phyloP scores from a whole-genome alignment of 2,888 invertebrate species.

The Meandrusa payeni region DNA sequence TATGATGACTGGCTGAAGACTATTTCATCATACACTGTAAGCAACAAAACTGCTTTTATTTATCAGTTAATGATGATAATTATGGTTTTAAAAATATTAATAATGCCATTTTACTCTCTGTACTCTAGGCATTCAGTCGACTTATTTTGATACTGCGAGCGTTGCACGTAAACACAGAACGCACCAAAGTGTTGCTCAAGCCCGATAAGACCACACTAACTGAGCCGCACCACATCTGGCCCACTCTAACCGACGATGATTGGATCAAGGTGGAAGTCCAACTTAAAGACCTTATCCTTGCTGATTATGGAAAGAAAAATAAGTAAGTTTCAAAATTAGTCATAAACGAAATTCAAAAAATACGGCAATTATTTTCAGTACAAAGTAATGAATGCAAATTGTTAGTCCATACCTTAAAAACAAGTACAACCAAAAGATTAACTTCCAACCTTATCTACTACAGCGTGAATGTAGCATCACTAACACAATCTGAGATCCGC shows the following conservation, averaged over 20 bases:
- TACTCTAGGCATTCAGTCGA: constrained; percentile 92
- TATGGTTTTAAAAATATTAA: too few species aligned
- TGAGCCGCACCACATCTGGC: constrained; percentile 99
- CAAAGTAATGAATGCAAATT: too few species aligned
- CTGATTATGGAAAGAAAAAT: constrained; percentile 99
- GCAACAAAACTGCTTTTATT: too few species aligned
- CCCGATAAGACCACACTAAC: constrained; percentile 99
- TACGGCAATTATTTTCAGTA: too few species aligned
- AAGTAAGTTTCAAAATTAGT: constrained; percentile 83
- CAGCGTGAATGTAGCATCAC: constrained; percentile 97
- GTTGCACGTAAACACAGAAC: constrained; percentile 98
- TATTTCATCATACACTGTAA: constrained; percentile 97
- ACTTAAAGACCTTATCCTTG: constrained; percentile 98
- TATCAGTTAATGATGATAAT: too few species aligned
- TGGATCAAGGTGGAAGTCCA: constrained; percentile 99
- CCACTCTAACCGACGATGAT: constrained; percentile 97
- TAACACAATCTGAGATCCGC: constrained; percentile 99
- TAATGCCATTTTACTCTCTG: too few species aligned
- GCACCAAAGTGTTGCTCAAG: constrained; percentile 98
- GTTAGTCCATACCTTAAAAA: too few species aligned
- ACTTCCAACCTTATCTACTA: neutral
- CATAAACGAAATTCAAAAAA: too few species aligned
- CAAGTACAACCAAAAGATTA: too few species aligned
- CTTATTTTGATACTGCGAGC: constrained; percentile 97
- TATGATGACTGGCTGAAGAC: constrained; percentile 99